Evolutionary conservation across 2,113 vertebrate species (phyloP).

Genomic region (Theropithecus gelada): DNA sequence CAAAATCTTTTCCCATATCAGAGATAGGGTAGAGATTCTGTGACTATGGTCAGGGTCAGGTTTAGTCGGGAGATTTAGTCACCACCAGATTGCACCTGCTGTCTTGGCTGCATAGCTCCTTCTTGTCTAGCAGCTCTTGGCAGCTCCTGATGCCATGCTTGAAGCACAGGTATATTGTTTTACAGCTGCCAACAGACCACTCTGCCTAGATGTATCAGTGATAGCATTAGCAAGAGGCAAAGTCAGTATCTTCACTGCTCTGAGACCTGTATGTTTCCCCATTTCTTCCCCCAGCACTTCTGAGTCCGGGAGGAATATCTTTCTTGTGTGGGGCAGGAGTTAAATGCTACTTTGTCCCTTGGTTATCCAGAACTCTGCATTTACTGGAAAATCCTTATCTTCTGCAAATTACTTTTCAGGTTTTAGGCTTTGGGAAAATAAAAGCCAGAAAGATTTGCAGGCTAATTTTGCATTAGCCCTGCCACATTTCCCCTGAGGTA

Average conservation of each 20-base stretch:
- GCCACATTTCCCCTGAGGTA: background rate
- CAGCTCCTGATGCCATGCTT: background rate
- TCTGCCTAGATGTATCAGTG: background rate
- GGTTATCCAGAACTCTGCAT: background rate
- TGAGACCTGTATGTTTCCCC: background rate
- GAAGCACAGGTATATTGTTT: background rate
- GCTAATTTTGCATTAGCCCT: background rate
- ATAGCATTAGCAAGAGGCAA: background rate
- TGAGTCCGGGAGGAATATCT: background rate
- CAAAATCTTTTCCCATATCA: background rate
- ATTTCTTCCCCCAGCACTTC: background rate
- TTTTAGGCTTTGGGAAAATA: slow-evolving; percentile 21
- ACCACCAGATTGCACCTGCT: background rate
- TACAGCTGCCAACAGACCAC: background rate
- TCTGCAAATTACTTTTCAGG: slow-evolving; percentile 6
- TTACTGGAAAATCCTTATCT: background rate
- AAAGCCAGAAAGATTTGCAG: slow-evolving; percentile 49
- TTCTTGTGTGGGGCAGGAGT: background rate
- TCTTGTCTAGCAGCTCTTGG: background rate
- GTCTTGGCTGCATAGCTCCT: background rate
- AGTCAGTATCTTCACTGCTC: background rate
- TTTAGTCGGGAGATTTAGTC: background rate
- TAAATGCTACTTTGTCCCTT: background rate
- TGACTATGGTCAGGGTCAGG: background rate
- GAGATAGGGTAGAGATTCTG: background rate